A percentile compares a stretch with the other conserved stretches of the same genome.
Evolutionary conservation across 2,113 vertebrate genomes (phyloP).

Genomic region (Hemibagrus wyckioides): DNA sequence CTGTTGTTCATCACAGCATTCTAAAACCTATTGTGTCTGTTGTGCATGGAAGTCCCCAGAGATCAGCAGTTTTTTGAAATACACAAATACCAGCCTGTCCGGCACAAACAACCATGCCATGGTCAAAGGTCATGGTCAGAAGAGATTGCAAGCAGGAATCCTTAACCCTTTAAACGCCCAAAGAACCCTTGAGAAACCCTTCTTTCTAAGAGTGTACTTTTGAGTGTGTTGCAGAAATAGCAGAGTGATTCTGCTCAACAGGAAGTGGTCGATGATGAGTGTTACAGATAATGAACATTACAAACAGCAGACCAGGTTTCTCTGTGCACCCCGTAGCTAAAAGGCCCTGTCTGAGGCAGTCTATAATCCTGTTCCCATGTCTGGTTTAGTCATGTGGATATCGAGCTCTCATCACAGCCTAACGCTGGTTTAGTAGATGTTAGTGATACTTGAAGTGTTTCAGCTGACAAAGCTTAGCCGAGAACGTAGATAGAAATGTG

Average conservation of each 20-base stretch:
- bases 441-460: not conserved
- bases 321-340: conserved; percentile 60
- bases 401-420: conserved; percentile 7
- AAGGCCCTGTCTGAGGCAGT: conserved; percentile 6
- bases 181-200: not conserved
- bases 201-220: not conserved
- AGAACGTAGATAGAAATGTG: not conserved
- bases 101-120: not conserved
- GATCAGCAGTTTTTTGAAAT: not conserved
- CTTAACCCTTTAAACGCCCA: not conserved
- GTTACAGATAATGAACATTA: not conserved
- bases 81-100: not conserved
- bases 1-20: not conserved
- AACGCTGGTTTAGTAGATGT: not conserved
- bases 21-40: not conserved
- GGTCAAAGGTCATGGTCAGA: not conserved
- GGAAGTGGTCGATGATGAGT: not conserved
- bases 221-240: not conserved
- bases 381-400: conserved; percentile 15
- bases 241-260: conserved; percentile 4
- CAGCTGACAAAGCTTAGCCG: not conserved
- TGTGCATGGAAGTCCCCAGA: not conserved
- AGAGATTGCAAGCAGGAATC: not conserved
- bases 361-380: conserved; percentile 39
- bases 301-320: conserved; percentile 64